A percentile compares a stretch with the other conserved stretches of the same genome.
Conservation (phyloP, 2,113 vertebrate genomes). For the Notiomystis cincta region DNA sequence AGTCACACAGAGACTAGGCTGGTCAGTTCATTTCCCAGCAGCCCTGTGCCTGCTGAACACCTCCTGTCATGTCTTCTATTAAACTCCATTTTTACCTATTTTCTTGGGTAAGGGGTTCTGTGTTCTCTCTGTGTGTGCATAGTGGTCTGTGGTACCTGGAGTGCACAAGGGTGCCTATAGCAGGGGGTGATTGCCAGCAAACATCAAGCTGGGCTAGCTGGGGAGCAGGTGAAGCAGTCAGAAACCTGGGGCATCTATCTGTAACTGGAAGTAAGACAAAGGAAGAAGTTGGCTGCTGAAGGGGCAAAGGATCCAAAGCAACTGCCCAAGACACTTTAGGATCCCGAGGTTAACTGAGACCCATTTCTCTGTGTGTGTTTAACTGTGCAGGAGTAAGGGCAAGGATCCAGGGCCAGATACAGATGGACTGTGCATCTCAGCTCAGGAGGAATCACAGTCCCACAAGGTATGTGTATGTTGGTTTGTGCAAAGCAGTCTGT, state of each 20-base stretch:
- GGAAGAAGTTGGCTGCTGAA: not conserved
- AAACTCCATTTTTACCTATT: not conserved
- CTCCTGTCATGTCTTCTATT: not conserved
- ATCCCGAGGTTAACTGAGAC: not conserved
- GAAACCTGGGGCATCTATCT: fast-evolving
- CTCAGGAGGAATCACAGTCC: not conserved
- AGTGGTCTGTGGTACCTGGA: not conserved
- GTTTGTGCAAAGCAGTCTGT: not conserved
- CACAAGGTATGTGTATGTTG: too few species aligned
- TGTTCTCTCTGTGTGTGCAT: fast-evolving
- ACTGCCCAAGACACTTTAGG: not conserved
- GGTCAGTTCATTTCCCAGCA: not conserved
- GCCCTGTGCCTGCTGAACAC: not conserved
- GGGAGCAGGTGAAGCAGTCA: not conserved
- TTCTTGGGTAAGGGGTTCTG: not conserved
- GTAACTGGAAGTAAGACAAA: not conserved
- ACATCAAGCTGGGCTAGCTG: not conserved
- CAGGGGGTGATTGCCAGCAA: not conserved
- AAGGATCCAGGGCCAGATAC: not conserved
- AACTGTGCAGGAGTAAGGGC: not conserved
- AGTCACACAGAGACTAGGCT: not conserved
- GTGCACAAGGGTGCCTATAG: too few species aligned
- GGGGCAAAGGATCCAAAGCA: not conserved
- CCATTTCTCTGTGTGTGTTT: not conserved
- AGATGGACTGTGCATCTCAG: not conserved